Evolutionary conservation across 2,113 vertebrate species (phyloP).

Genomic region (Chaenogobius annularis): DNA sequence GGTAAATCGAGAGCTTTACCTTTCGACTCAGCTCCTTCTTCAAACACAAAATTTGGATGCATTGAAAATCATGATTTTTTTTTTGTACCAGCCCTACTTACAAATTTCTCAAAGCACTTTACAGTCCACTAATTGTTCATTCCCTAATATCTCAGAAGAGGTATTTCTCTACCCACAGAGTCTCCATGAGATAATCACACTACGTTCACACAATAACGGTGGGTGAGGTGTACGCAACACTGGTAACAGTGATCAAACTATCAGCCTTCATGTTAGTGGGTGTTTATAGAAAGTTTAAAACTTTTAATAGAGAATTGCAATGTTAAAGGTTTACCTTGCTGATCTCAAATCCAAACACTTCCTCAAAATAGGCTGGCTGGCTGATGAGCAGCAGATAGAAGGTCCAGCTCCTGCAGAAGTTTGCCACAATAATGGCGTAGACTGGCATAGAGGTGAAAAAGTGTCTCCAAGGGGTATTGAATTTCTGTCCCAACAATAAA

Average conservation of each 20-base stretch:
- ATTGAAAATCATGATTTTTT: no score
- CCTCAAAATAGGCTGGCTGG: constrained; percentile 92
- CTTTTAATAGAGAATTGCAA: background rate
- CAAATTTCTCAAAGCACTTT: no score
- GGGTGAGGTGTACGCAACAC: background rate
- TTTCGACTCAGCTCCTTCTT: no score
- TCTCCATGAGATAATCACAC: background rate
- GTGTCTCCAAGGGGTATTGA: constrained; percentile 88
- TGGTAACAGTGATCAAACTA: background rate
- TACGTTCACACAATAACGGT: background rate
- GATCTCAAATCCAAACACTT: constrained; percentile 93
- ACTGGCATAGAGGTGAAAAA: constrained; percentile 96
- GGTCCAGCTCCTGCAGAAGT: constrained; percentile 94
- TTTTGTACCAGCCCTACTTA: no score
- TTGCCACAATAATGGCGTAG: constrained; percentile 92
- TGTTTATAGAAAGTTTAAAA: background rate
- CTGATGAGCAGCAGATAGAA: constrained; percentile 94
- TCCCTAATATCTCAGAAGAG: no score
- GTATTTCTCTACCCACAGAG: no score
- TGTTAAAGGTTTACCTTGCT: constrained; percentile 81
- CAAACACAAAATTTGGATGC: no score
- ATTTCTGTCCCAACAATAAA: constrained; percentile 80
- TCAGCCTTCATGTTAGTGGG: background rate
- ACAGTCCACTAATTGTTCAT: no score
- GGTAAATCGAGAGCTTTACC: no score